Base-by-base conservation (phyloP, 2,797 vertebrate species). In the Pachyuromys duprasi region DNA sequence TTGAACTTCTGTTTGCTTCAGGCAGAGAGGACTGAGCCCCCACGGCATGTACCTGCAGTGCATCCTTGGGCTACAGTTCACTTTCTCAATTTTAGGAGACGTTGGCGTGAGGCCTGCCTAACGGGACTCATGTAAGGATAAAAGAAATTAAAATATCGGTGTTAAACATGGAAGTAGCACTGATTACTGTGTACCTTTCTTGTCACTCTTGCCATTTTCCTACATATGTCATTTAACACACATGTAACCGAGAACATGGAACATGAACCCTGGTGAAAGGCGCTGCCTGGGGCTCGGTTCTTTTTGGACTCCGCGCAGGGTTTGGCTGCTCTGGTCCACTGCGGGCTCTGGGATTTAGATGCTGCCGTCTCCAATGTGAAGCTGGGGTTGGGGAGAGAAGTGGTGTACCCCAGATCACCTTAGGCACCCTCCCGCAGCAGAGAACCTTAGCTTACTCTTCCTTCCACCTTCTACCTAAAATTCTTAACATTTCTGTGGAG, bases 311-410 rank as follows among this genome's bases (percentile, higher is more conserved):
- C 11, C 0, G 0, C 0, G 8, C 28, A 45, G 33, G 26, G 14
- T 36, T 8, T 33, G 6, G n/a, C 8, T 4, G 22, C 1, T 39
- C 17, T 36, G n/a, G 24, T 22, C 42, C 33, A 49, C 89, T 80
- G n/a, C 12, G 8, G 39, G 55, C 8, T 65, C 36, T 93, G 62
- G 15, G 49, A 3, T 33, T 20, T 42, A 18, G 31, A n/a, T 28
- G 15, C 8, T 31, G 2, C 17, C 4, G 4, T 81, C 62, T 67
- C 63, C 20, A 18, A 7, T 31, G 55, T 18, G 55, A 57, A 36
- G 53, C 26, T 89, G 82, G 15, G 0, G 0, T 3, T 20, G 39
- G 31, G 7, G 2, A 0, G 18, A 24, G 75, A 42, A 5, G 42
- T 45, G 36, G 7, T 31, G 11, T 22, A 7, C 13, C 31, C 12